Evolutionary conservation across 2,797 vertebrate genomes (phyloP).

Genomic region (Parotocinclus haroldoi): DNA sequence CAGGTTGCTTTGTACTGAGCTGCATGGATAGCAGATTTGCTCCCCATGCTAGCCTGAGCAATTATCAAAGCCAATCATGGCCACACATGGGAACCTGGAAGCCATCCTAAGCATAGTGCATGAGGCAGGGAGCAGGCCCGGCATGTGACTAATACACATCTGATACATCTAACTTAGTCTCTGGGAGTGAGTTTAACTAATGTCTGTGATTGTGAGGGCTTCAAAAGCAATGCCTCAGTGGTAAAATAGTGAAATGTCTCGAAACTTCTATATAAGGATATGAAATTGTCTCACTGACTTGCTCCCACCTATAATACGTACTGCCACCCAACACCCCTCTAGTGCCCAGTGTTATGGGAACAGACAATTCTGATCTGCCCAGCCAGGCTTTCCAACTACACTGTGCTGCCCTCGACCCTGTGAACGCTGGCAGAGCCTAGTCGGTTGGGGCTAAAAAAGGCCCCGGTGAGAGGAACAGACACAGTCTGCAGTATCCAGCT

Average conservation of each 20-base stretch:
- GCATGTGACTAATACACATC: conserved; percentile 16
- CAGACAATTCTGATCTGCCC: conserved; percentile 20
- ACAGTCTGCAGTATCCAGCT: conserved; percentile 78
- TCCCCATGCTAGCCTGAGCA: conserved; percentile 68
- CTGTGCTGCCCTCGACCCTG: conserved; percentile 74
- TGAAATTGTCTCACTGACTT: not conserved
- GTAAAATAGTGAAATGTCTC: not conserved
- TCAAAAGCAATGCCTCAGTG: no score
- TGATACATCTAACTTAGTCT: conserved; percentile 8
- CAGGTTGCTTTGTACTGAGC: conserved; percentile 50
- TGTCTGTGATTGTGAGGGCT: conserved; percentile 6
- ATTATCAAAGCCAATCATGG: conserved; percentile 69
- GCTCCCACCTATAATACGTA: conserved; percentile 47
- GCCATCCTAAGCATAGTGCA: conserved; percentile 49
- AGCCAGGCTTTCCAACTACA: conserved; percentile 24
- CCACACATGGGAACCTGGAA: conserved; percentile 60
- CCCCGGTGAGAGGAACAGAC: conserved; percentile 68
- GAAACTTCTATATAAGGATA: conserved; percentile 6
- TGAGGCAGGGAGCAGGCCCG: conserved; percentile 5
- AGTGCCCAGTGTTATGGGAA: conserved; percentile 20
- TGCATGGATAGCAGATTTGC: conserved; percentile 68
- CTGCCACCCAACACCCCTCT: conserved; percentile 32
- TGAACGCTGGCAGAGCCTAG: conserved; percentile 72
- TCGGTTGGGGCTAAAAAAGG: conserved; percentile 73
- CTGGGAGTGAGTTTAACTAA: not conserved